Conservation (phyloP, 2,797 vertebrate species). For the Sphaeramia orbicularis region DNA sequence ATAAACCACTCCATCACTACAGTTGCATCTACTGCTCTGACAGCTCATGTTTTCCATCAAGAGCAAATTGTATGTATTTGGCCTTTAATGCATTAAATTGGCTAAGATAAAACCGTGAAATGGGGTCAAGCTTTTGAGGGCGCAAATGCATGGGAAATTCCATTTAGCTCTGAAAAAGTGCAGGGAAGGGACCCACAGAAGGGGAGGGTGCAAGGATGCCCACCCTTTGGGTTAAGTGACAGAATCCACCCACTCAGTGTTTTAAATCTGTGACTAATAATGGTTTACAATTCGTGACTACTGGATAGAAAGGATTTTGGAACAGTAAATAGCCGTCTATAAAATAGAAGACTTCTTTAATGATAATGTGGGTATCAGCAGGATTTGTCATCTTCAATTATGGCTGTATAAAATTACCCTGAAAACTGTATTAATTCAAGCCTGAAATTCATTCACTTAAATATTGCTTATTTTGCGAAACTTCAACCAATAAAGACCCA, state of each 20-base stretch:
- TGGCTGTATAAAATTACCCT: background rate
- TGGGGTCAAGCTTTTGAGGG: conserved; percentile 52
- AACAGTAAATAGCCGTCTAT: conserved; percentile 25
- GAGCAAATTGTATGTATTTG: conserved; percentile 65
- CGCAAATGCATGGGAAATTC: conserved; percentile 67
- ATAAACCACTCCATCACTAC: conserved; percentile 31
- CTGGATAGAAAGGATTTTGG: conserved; percentile 31
- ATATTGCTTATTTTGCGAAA: too few relatives aligned
- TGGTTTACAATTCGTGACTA: conserved; percentile 43
- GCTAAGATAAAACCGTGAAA: conserved; percentile 57
- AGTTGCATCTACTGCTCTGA: conserved; percentile 35
- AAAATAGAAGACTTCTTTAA: conserved; percentile 26
- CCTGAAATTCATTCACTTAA: background rate
- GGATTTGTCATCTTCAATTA: background rate
- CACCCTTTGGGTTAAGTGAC: conserved; percentile 44
- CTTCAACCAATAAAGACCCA: too few relatives aligned
- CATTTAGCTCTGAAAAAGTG: conserved; percentile 46
- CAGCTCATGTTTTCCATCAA: conserved; percentile 59
- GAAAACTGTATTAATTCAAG: conserved; percentile 1
- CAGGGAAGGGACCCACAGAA: conserved; percentile 23
- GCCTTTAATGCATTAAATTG: conserved; percentile 68
- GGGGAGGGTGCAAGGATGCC: conserved; percentile 24
- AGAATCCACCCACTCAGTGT: conserved; percentile 53
- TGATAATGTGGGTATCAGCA: conserved; percentile 7
- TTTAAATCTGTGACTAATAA: conserved; percentile 52